These are phyloP conservation scores for Tarsius wallacei DNA, from an alignment of 2,797 vertebrate genomes.

Conservation along the genomic window DNA sequence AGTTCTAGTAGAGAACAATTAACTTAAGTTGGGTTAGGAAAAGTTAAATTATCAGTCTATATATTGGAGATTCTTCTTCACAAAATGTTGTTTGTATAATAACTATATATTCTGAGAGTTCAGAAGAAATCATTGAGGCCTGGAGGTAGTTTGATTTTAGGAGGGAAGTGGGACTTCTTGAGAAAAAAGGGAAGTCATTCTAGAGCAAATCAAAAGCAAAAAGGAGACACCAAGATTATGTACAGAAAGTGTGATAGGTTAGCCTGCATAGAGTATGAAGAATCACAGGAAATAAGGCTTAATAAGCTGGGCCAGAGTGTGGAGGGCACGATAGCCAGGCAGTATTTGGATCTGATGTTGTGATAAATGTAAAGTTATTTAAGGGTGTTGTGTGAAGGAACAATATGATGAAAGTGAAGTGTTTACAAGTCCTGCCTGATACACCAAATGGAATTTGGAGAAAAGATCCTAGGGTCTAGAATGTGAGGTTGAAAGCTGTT, in stretches of 20 bases:
- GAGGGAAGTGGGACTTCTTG: not conserved
- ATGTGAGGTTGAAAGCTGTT: not conserved
- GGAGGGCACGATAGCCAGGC: not conserved
- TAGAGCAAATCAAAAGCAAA: constrained; percentile 56
- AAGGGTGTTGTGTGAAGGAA: constrained; percentile 18
- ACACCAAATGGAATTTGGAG: not conserved
- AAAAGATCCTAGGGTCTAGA: not conserved
- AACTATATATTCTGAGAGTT: not conserved
- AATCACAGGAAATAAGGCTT: not conserved
- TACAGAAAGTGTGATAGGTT: not conserved
- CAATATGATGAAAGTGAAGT: constrained; percentile 19
- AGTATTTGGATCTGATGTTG: constrained; percentile 39
- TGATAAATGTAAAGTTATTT: constrained; percentile 23
- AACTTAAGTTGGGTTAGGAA: constrained; percentile 2
- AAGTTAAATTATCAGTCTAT: constrained; percentile 20
- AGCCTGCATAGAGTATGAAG: not conserved
- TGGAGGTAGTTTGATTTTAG: not conserved
- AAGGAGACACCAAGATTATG: not conserved
- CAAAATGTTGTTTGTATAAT: constrained; percentile 30
- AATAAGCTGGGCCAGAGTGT: not conserved
- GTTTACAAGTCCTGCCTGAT: constrained; percentile 41
- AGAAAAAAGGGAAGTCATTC: constrained; percentile 38
- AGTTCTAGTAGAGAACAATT: not conserved
- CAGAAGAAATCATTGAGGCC: constrained; percentile 44
- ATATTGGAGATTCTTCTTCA: constrained; percentile 42